These are phyloP conservation scores for Orchesella cincta DNA, from an alignment of 1,140 invertebrate species.

Conservation along the genomic window DNA sequence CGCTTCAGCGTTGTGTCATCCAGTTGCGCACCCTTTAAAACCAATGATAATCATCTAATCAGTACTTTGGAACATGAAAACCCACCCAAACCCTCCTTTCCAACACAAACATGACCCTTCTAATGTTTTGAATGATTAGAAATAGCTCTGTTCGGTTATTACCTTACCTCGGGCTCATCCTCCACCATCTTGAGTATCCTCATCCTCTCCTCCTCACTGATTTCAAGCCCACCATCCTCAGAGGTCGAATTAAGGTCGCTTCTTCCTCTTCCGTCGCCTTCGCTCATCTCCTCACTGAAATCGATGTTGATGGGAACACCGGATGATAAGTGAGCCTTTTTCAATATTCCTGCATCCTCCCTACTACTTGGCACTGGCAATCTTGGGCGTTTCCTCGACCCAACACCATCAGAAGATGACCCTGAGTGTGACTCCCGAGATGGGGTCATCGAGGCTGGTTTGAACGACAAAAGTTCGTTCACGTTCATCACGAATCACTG, in stretches of 20 bases:
- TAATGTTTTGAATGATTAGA: constrained; percentile 23
- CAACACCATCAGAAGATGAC: constrained; percentile 18
- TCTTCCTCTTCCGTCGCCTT: neutral
- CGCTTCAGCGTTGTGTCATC: constrained; percentile 87
- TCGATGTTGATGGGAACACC: neutral
- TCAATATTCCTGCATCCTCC: constrained; percentile 20
- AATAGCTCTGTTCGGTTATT: constrained; percentile 32
- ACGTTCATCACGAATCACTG: constrained; percentile 35
- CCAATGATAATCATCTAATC: constrained; percentile 41
- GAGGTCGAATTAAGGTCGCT: constrained; percentile 47
- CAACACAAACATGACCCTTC: neutral
- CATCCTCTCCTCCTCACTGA: constrained; percentile 73
- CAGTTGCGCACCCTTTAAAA: constrained; percentile 69
- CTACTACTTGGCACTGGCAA: neutral
- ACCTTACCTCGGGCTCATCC: constrained; percentile 69
- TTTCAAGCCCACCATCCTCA: constrained; percentile 64
- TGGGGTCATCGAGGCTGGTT: constrained; percentile 35
- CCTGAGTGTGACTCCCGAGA: constrained; percentile 16
- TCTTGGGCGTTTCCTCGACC: constrained; percentile 8
- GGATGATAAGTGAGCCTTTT: constrained; percentile 7
- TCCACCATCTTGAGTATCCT: constrained; percentile 81
- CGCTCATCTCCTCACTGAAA: neutral
- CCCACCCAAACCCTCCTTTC: neutral
- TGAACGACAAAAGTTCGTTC: constrained; percentile 41
- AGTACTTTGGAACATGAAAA: neutral